phyloP scores from a whole-genome alignment of 2,797 vertebrate species.

The Cynodonichthys magdalenae region DNA sequence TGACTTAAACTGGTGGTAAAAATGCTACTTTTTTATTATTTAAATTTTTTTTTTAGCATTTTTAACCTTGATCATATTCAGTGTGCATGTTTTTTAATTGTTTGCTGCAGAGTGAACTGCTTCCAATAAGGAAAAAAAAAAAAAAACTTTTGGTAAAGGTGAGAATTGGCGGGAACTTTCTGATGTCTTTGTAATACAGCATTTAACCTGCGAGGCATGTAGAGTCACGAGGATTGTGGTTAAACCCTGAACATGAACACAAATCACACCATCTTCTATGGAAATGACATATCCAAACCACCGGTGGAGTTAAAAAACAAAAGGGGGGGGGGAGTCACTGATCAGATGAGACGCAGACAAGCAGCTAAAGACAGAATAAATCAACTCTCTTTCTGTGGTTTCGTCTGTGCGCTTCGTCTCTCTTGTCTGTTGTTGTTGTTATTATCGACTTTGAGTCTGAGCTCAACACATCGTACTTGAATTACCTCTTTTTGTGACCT shows the following conservation, averaged over 20 bases:
- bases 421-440: slow-evolving; percentile 72
- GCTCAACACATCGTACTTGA: slow-evolving; percentile 98
- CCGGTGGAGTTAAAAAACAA: slow-evolving; percentile 27
- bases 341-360: slow-evolving; percentile 61
- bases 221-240: slow-evolving; percentile 2
- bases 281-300: slow-evolving; percentile 65
- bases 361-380: slow-evolving; percentile 71
- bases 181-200: slow-evolving; percentile 38
- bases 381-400: slow-evolving; percentile 72
- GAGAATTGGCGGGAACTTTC: slow-evolving; percentile 8
- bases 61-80: no score
- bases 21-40: no score
- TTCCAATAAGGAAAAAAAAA: background rate
- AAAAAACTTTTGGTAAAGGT: background rate
- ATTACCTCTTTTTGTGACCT: slow-evolving; percentile 98
- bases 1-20: no score
- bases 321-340: slow-evolving; percentile 48
- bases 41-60: no score
- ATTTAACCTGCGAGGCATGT: background rate
- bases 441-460: slow-evolving; percentile 75
- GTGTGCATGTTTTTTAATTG: background rate
- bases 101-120: background rate
- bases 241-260: slow-evolving; percentile 44
- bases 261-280: slow-evolving; percentile 39
- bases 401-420: slow-evolving; percentile 73